Base-by-base conservation (phyloP, 2,797 vertebrate species). In the Tenualosa ilisha region DNA sequence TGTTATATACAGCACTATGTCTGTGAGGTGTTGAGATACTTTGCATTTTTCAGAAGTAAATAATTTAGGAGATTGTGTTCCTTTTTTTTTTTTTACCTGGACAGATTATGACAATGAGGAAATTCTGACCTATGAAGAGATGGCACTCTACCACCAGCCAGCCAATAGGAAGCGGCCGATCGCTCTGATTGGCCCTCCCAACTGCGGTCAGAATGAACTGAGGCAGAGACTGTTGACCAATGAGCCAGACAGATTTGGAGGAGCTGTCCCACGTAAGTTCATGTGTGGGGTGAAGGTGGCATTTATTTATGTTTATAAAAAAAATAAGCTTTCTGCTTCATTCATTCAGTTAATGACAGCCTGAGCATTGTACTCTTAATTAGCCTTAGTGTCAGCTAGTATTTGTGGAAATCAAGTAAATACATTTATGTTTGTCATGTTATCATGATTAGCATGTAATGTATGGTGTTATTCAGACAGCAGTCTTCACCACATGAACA, bases 141-240 rank as follows among this genome's bases (percentile, higher is more conserved):
- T 99, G 98, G 98, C 97, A 6, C 95, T 99, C 83, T 99, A 99
- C 91, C 98, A 99, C 91, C 98, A 99, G 86, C 98, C 98, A 82
- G 97, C 98, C 88, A 99, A 98, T 87, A 94, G 98, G 87, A 99
- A 99, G 86, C 94, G 98, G 26, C 98, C 98, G 0, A 98, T 99
- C 0, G 97, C 97, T 51, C 93, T 99, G 84, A 98, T 99, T 0
- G 97, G 98, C 26, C 97, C 98, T 0, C 94, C 94, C 85, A 97
- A 96, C 93, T 99, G 98, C 0, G 98, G 98, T 17, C 97, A 98
- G 86, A 96, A 95, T 6, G 97, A 99, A 89, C 93, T 99, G 3
- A 95, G 97, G 22, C 97, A 98, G 93, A 94, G 96, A 20, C 95
- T 99, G 17, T 96, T 99, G 91, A 96, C 95, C 88, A 96, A 93